Conservation (phyloP, 2,888 invertebrate species). For the Maniola hyperantus region DNA sequence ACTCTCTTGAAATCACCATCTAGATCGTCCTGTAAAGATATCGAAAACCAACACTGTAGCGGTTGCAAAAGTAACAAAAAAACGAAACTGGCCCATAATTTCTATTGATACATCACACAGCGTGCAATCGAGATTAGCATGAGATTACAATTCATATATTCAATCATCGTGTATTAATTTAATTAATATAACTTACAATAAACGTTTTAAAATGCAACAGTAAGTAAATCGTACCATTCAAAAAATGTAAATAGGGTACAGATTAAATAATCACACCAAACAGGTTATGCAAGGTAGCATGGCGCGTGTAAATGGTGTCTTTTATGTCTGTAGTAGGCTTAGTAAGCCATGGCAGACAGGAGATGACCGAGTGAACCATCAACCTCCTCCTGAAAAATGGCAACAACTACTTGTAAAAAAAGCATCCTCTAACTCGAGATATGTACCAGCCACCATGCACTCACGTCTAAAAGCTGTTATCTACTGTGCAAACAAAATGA, state of each 20-base stretch:
- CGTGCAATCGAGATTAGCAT: slow-evolving; percentile 60
- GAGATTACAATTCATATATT: slow-evolving; percentile 45
- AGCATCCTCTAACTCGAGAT: slow-evolving; percentile 35
- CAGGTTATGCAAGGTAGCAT: slow-evolving; percentile 51
- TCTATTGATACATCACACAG: slow-evolving; percentile 53
- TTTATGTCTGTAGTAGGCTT: slow-evolving; percentile 58
- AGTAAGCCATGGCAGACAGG: slow-evolving; percentile 85
- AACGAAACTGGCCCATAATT: slow-evolving; percentile 76
- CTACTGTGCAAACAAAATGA: slow-evolving; percentile 71
- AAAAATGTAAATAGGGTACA: slow-evolving; percentile 36
- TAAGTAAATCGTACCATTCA: slow-evolving; percentile 45
- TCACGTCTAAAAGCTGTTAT: slow-evolving; percentile 65
- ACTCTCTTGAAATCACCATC: slow-evolving; percentile 86
- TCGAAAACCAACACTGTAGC: slow-evolving; percentile 62
- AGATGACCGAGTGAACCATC: slow-evolving; percentile 85
- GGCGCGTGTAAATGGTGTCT: slow-evolving; percentile 54
- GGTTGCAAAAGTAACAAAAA: slow-evolving; percentile 51
- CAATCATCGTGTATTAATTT: slow-evolving; percentile 39
- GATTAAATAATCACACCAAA: slow-evolving; percentile 51
- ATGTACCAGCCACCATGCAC: slow-evolving; percentile 62
- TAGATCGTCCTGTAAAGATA: slow-evolving; percentile 85
- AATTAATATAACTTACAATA: slow-evolving; percentile 41
- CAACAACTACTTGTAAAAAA: slow-evolving; percentile 69
- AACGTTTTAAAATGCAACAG: slow-evolving; percentile 45
- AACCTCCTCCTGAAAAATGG: slow-evolving; percentile 86